Evolutionary conservation across 2,888 invertebrate species (phyloP).

Genomic region (Chironomus riparius): DNA sequence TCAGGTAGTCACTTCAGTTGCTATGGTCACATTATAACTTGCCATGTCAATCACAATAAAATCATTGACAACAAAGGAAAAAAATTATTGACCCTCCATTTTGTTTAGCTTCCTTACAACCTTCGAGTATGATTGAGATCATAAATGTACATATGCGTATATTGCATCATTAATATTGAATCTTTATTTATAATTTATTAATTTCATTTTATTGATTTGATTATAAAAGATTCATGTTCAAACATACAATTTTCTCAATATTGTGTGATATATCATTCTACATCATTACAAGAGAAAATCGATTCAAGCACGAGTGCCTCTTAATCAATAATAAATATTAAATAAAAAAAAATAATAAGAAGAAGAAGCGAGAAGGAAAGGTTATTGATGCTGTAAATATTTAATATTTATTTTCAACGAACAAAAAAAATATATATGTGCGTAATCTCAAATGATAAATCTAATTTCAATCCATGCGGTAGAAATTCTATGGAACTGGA

Average conservation of each 20-base stretch:
- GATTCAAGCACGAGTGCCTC: neutral
- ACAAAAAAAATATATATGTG: neutral
- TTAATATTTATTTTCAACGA: constrained; percentile 2
- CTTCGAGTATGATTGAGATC: too few relatives aligned
- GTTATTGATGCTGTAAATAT: constrained; percentile 8
- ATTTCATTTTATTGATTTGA: neutral
- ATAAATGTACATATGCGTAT: too few relatives aligned
- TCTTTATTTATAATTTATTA: neutral
- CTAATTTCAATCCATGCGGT: constrained; percentile 5
- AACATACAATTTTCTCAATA: neutral
- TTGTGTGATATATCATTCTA: neutral
- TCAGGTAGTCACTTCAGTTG: too few relatives aligned
- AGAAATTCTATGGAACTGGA: neutral
- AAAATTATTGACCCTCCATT: too few relatives aligned
- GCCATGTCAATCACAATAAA: too few relatives aligned
- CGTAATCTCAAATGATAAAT: constrained; percentile 7
- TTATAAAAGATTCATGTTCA: neutral
- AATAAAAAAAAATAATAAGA: neutral
- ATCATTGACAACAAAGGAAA: too few relatives aligned
- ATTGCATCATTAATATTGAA: neutral
- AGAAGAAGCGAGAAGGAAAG: neutral
- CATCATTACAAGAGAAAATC: neutral
- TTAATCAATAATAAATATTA: neutral
- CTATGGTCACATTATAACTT: too few relatives aligned
- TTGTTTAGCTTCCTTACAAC: too few relatives aligned